Evolutionary conservation across 37 sponge, comb jelly and placozoan species (phyloP), one percentile per base, ranked within the genome.

Genomic region (Cladorhizidae sp.): DNA sequence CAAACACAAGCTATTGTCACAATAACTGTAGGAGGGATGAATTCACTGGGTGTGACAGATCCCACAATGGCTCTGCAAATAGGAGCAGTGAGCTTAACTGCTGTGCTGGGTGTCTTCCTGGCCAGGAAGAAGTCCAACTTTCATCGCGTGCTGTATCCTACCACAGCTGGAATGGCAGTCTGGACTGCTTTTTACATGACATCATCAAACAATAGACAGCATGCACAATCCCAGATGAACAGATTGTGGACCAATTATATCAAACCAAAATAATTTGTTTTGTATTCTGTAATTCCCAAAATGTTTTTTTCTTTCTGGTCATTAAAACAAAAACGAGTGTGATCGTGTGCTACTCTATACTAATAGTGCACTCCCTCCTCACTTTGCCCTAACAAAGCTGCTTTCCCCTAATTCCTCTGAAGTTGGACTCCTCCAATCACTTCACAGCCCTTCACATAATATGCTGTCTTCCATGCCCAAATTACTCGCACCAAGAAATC

Each of bases 71-170:
- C 45, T 23, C 1, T 71, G 71, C 45, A 71, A 23, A 9, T 41
- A 14, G 43, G 71, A 59, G 64, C 76, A 49, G 57, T 83, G 3
- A 76, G 76, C 26, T 18, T 38, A 37, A 76, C 84, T 74, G 50
- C 26, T 55, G 11, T 83, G 69, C 52, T 54, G 9, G 76, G 76
- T 18, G 32, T 56, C 39, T 50, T 75, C 20, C 33, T 83, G 57
- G 84, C 84, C 29, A 63, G 84, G 38, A 83, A 83, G 43, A 75
- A 64, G 57, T 80, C 80, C 32, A 5, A 36, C 11, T 69, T 69
- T 52, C 57, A 20, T 1, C 70, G 70, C 0, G 52, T 80, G 15
- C 70, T 68, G 36, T 80, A 80, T 33, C 80, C 80, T 1, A 35
- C 57, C 26, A 2, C 67, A 1, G 80, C 70, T 68, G 80, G 57